phyloP scores from a whole-genome alignment of 2,113 vertebrate genomes.

The Amazona guildingii region DNA sequence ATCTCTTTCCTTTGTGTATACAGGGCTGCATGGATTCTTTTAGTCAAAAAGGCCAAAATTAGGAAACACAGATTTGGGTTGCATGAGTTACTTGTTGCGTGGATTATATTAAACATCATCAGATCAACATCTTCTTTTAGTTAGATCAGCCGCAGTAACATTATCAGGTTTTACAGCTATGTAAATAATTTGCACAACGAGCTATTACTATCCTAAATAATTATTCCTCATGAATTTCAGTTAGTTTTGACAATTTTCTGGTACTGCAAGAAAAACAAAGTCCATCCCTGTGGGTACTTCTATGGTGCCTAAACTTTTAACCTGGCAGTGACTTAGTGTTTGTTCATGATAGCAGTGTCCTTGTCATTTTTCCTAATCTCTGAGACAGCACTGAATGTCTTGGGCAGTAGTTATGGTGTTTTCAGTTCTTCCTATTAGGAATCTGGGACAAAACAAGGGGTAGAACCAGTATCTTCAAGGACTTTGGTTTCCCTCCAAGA shows the following conservation, averaged over 20 bases:
- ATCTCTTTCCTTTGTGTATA: background rate
- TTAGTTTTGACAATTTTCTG: background rate
- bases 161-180: background rate
- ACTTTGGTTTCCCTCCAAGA: background rate
- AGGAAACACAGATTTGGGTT: background rate
- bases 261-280: background rate
- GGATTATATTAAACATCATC: background rate
- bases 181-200: background rate
- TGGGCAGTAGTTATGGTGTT: background rate
- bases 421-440: background rate
- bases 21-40: background rate
- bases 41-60: background rate
- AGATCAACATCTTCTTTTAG: background rate
- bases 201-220: background rate
- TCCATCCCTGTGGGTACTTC: background rate
- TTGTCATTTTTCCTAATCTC: background rate
- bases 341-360: background rate
- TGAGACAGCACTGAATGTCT: background rate
- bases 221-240: background rate
- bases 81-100: background rate
- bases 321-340: background rate
- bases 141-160: background rate
- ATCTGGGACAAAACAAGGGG: background rate
- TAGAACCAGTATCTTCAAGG: background rate
- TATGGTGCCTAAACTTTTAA: background rate